phyloP scores from a whole-genome alignment of 1,140 invertebrate species.

The Bombus polaris region DNA sequence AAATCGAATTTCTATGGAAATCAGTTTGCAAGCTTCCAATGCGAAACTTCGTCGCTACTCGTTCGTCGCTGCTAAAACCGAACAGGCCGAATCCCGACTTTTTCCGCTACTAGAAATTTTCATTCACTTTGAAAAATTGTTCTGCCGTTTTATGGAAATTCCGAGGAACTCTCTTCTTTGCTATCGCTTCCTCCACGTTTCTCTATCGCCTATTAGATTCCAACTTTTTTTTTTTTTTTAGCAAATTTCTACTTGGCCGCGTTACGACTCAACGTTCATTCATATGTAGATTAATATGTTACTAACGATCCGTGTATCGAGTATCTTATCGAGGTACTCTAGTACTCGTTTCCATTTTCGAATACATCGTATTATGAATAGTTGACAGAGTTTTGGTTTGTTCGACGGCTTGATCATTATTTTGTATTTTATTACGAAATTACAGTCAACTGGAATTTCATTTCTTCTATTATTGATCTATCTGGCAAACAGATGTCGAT shows the following conservation, averaged over 20 bases:
- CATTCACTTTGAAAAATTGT: slow-evolving; percentile 14
- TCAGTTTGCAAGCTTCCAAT: slow-evolving; percentile 18
- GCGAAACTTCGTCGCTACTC: slow-evolving; percentile 7
- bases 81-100: neutral
- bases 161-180: no score
- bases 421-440: no score
- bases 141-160: slow-evolving; percentile 19
- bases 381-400: no score
- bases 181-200: neutral
- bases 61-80: neutral
- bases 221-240: neutral
- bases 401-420: no score
- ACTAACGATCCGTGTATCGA: no score
- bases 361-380: no score
- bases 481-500: no score
- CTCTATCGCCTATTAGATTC: neutral
- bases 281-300: no score
- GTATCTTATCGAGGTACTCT: no score
- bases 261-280: neutral
- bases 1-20: slow-evolving; percentile 52
- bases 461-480: no score
- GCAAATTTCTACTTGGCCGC: neutral
- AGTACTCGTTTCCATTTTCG: no score
- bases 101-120: neutral
- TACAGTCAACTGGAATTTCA: no score